phyloP scores from a whole-genome alignment of 1,140 invertebrate species.

The Ylistrum balloti region DNA sequence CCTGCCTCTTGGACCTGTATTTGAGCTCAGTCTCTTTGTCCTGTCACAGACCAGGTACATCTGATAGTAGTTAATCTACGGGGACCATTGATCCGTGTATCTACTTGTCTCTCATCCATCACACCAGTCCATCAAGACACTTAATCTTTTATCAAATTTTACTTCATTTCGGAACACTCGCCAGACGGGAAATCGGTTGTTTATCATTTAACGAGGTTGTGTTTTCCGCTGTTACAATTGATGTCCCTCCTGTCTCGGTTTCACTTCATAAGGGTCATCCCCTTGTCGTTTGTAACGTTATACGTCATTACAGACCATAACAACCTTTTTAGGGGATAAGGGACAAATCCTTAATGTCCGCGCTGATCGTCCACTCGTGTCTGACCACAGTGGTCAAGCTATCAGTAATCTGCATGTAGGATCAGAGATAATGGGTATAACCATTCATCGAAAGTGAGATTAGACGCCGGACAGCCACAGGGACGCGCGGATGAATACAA shows the following conservation, averaged over 20 bases:
- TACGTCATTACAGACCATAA: slow-evolving; percentile 1
- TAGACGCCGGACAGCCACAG: not conserved
- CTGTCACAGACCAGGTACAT: not conserved
- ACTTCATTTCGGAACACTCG: slow-evolving; percentile 8
- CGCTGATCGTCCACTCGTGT: not conserved
- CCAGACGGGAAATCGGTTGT: not conserved
- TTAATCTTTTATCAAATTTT: slow-evolving; percentile 14
- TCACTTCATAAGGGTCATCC: slow-evolving; percentile 5
- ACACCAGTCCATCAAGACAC: not conserved
- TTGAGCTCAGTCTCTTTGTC: not conserved
- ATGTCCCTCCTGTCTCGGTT: slow-evolving; percentile 28
- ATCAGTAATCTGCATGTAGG: slow-evolving; percentile 22
- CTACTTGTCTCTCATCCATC: not conserved
- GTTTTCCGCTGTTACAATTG: not conserved
- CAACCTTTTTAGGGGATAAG: not conserved
- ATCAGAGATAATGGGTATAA: slow-evolving; percentile 14
- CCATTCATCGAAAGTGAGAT: not conserved
- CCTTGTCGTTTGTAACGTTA: slow-evolving; percentile 2
- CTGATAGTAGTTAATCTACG: slow-evolving; percentile 27
- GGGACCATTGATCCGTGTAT: not conserved
- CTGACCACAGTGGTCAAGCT: slow-evolving; percentile 22
- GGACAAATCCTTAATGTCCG: slow-evolving; percentile 23
- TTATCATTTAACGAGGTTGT: not conserved
- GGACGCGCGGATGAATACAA: slow-evolving; percentile 36
- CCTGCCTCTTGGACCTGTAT: not conserved